Conservation (phyloP, 37 sponge, comb jelly and placozoan genomes). For the Aplysina aerophoba region DNA sequence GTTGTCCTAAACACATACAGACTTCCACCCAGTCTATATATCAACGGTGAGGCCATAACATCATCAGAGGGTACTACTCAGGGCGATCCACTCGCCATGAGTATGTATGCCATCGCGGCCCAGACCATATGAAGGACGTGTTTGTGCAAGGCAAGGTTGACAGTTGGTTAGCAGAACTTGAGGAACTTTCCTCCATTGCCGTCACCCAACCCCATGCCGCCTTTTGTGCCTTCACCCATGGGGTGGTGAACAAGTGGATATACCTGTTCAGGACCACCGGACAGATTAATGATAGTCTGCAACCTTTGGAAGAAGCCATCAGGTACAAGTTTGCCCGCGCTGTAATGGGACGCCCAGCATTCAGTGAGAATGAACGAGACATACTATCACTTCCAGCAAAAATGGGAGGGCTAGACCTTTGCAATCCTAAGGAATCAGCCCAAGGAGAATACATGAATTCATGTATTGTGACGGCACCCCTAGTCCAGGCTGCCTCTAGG, state of each 20-base stretch:
- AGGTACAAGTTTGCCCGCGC: neutral
- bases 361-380: neutral
- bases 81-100: slow-evolving; percentile 47
- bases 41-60: slow-evolving; percentile 40
- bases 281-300: neutral
- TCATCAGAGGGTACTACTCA: slow-evolving; percentile 66
- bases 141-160: too few relatives aligned
- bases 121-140: neutral
- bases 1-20: slow-evolving; percentile 42
- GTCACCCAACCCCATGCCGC: slow-evolving; percentile 4
- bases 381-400: neutral
- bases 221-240: neutral
- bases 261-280: slow-evolving; percentile 2
- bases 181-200: slow-evolving; percentile 23
- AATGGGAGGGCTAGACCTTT: neutral
- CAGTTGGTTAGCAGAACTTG: slow-evolving; percentile 1
- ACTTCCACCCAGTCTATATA: slow-evolving; percentile 11
- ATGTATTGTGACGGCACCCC: neutral
- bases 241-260: neutral
- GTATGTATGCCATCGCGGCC: slow-evolving; percentile 55
- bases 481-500: neutral
- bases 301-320: neutral
- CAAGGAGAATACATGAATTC: neutral
- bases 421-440: neutral
- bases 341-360: neutral